Evolutionary conservation across 2,113 vertebrate species (phyloP).

Genomic region (Oryzias melastigma): DNA sequence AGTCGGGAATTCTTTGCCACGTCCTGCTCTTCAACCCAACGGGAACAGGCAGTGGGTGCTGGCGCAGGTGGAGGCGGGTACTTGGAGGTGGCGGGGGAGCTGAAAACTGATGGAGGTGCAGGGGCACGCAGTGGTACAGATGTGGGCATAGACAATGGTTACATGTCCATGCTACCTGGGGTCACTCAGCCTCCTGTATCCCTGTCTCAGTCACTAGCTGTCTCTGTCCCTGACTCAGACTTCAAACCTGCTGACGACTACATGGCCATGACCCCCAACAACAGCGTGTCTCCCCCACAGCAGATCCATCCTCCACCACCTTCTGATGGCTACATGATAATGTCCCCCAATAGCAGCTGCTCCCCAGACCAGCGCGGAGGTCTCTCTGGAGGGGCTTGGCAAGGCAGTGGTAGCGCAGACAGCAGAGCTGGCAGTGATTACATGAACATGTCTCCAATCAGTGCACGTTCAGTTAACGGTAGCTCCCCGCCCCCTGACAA

Average conservation of each 20-base stretch:
- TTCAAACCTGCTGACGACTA: constrained; percentile 77
- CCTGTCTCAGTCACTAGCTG: constrained; percentile 62
- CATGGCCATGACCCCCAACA: constrained; percentile 79
- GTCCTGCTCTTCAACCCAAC: constrained; percentile 49
- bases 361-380: constrained; percentile 78
- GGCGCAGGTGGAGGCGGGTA: constrained; percentile 63
- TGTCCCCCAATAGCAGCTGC: constrained; percentile 80
- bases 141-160: constrained; percentile 72
- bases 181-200: constrained; percentile 64
- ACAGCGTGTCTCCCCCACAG: constrained; percentile 78
- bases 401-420: constrained; percentile 72
- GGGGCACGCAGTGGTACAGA: constrained; percentile 37
- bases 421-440: constrained; percentile 77
- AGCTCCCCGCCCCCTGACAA: constrained; percentile 67
- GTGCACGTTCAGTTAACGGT: constrained; percentile 70
- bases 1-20: constrained; percentile 72
- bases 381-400: constrained; percentile 55
- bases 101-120: constrained; percentile 50
- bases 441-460: constrained; percentile 84
- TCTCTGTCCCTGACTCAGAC: constrained; percentile 65
- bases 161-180: constrained; percentile 81
- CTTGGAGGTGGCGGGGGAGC: constrained; percentile 71
- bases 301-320: constrained; percentile 68
- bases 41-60: constrained; percentile 41
- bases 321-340: constrained; percentile 81